Evolutionary conservation across 2,113 vertebrate genomes (phyloP).

Genomic region (Heterochromis multidens): DNA sequence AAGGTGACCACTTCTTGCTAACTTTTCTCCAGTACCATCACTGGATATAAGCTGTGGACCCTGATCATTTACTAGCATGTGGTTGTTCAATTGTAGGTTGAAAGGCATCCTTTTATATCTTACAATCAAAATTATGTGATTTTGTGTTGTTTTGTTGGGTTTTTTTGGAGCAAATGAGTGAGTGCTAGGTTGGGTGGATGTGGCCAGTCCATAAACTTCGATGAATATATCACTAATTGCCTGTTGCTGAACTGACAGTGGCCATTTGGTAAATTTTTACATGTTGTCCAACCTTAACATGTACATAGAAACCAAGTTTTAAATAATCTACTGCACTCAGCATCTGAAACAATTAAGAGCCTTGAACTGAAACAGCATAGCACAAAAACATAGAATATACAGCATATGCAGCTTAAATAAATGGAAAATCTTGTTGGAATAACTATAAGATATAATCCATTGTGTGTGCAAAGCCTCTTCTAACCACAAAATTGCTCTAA

Average conservation of each 20-base stretch:
- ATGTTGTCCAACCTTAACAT: not conserved
- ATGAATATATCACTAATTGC: not conserved
- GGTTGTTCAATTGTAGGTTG: not conserved
- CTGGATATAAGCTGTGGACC: not conserved
- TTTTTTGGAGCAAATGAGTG: not conserved
- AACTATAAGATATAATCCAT: not conserved
- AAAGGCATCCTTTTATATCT: not conserved
- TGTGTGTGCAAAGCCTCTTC: constrained; percentile 8
- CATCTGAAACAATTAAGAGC: not conserved
- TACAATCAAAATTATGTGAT: not conserved
- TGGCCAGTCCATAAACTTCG: not conserved
- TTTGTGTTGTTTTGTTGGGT: not conserved
- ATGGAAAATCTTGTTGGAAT: not conserved
- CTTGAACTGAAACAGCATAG: not conserved
- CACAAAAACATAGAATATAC: not conserved
- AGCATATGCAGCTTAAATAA: not conserved
- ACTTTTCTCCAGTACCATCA: not conserved
- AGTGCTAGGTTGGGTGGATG: not conserved
- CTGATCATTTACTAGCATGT: not conserved
- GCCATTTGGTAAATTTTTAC: too few species aligned
- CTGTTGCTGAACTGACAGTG: fast-evolving
- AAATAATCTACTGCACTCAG: not conserved
- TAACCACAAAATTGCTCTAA: not conserved
- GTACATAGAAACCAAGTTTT: fast-evolving
- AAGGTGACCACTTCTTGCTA: not conserved